Conservation (phyloP, 30 jellyfish, hydroid and myxozoan species). For the Morbakka virulenta region DNA sequence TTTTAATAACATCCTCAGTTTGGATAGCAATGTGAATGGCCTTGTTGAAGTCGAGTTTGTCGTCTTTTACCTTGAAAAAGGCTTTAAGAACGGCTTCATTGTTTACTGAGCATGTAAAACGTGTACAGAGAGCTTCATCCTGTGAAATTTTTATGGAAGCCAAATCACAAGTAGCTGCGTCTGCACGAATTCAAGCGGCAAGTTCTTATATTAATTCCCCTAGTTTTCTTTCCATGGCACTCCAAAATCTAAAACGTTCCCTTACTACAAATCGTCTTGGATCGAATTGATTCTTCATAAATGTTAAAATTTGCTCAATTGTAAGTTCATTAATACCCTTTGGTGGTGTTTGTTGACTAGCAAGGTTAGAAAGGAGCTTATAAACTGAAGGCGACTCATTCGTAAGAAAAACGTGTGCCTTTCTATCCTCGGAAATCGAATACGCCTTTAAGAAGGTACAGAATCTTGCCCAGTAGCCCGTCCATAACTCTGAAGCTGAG, state of each 20-base stretch:
- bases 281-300: slow-evolving; percentile 25
- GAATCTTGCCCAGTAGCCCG: slow-evolving; percentile 13
- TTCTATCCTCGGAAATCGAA: slow-evolving; percentile 6
- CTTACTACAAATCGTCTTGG: too few species aligned
- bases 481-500: not conserved
- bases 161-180: slow-evolving; percentile 49
- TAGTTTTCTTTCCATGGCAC: slow-evolving; percentile 12
- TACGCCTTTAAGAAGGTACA: slow-evolving; percentile 4
- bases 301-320: slow-evolving; percentile 4
- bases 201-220: slow-evolving; percentile 44
- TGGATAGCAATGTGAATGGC: slow-evolving; percentile 18
- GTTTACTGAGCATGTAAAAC: too few species aligned
- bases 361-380: slow-evolving; percentile 8
- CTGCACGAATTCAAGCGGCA: slow-evolving; percentile 39
- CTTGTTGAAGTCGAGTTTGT: too few species aligned
- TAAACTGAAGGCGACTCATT: slow-evolving; percentile 5
- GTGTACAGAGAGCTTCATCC: too few species aligned
- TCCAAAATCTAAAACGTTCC: slow-evolving; percentile 59
- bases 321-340: slow-evolving; percentile 14
- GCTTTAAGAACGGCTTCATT: too few species aligned
- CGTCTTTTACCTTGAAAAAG: too few species aligned
- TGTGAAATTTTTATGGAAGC: slow-evolving; percentile 32
- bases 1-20: slow-evolving; percentile 20
- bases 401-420: slow-evolving; percentile 38
- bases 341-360: slow-evolving; percentile 24